phyloP scores from a whole-genome alignment of 2,797 vertebrate genomes.

The Alauda arvensis region DNA sequence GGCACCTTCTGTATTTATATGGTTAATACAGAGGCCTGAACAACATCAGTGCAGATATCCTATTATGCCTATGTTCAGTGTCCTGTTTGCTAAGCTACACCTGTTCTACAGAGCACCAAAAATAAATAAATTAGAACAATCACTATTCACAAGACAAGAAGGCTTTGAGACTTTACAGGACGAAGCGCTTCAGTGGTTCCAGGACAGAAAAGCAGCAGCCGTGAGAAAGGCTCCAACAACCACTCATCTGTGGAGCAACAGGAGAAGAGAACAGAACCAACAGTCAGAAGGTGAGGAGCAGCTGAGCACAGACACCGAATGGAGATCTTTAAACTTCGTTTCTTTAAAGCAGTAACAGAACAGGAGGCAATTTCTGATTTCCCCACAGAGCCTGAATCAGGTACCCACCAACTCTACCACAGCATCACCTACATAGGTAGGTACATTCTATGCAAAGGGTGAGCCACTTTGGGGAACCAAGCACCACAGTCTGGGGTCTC shows the following conservation, averaged over 20 bases:
- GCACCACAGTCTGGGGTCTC: neutral
- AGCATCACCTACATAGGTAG: neutral
- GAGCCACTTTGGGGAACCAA: neutral
- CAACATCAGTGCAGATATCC: neutral
- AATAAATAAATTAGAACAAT: conserved; percentile 1
- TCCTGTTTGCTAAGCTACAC: neutral
- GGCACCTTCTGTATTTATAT: neutral
- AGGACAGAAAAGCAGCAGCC: neutral
- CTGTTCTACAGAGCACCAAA: neutral
- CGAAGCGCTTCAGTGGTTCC: neutral
- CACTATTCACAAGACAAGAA: neutral
- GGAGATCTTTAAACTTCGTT: neutral
- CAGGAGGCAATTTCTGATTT: neutral
- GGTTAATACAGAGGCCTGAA: neutral
- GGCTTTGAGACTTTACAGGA: conserved; percentile 6
- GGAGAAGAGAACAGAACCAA: neutral
- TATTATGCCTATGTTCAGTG: neutral
- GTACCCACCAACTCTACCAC: neutral
- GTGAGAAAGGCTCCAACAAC: neutral
- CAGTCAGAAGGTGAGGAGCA: neutral
- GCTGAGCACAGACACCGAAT: neutral
- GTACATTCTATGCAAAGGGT: neutral
- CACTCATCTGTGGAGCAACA: neutral
- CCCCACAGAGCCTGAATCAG: neutral
- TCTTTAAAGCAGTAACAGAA: neutral